These are phyloP conservation scores for Labeo calbasu DNA, from an alignment of 2,797 vertebrate species.

Conservation along the genomic window DNA sequence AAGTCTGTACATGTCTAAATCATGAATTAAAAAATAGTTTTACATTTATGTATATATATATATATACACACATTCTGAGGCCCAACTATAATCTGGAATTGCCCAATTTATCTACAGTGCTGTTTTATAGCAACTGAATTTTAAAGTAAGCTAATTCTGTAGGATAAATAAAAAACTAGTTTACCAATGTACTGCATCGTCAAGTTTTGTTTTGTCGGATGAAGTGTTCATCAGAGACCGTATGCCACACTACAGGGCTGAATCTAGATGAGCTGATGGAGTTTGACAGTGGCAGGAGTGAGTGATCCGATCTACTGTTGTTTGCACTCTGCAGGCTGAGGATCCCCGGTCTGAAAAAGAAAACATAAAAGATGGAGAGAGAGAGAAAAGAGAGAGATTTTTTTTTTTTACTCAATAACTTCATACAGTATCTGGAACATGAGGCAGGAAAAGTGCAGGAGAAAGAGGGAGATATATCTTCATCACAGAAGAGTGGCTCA, in stretches of 20 bases:
- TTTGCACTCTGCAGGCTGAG: constrained; percentile 97
- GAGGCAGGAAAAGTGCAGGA: background rate
- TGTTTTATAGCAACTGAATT: background rate
- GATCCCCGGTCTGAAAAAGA: constrained; percentile 84
- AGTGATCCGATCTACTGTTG: constrained; percentile 89
- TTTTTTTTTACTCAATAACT: background rate
- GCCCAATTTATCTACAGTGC: constrained; percentile 30
- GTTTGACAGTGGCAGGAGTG: constrained; percentile 66
- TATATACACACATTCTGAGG: constrained; percentile 4
- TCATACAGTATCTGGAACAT: background rate
- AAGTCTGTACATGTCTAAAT: constrained; percentile 9
- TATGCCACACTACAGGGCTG: constrained; percentile 50
- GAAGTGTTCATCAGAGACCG: constrained; percentile 67
- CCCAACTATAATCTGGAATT: constrained; percentile 22
- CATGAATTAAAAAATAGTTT: constrained; percentile 35
- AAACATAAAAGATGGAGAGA: constrained; percentile 5
- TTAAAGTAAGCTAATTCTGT: constrained; percentile 4
- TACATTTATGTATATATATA: constrained; percentile 22
- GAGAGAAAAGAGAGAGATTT: constrained; percentile 10
- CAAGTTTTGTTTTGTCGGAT: constrained; percentile 43
- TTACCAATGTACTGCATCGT: constrained; percentile 26
- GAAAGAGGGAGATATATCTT: constrained; percentile 39
- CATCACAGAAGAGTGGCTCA: constrained; percentile 27
- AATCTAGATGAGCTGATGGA: constrained; percentile 59
- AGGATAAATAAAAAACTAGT: background rate